Base-by-base conservation (phyloP, 2,113 vertebrate species). In the Tachysurus vachellii region DNA sequence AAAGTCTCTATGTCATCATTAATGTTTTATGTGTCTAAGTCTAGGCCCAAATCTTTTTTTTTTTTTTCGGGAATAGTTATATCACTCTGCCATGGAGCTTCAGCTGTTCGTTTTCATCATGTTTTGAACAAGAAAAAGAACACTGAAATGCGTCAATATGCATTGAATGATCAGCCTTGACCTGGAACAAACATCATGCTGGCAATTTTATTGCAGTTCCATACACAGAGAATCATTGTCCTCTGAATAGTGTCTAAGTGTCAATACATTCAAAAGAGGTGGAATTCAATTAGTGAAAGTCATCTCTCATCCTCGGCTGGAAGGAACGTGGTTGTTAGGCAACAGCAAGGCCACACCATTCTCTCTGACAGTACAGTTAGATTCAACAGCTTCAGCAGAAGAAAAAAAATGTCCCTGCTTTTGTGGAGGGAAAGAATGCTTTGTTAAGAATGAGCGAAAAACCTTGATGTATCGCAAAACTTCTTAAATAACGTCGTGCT, bases 281-380 rank as follows among this genome's bases (percentile, higher is more conserved):
- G 87, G 80, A 87, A 92, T 93, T 94, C 87, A 93, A 89, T 93
- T 90, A 91, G 88, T 42, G 91, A 86, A 92, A 93, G 91, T 91
- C 56, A 47, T 73, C 89, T 87, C 85, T 84, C 64, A 75, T 89
- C 75, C 82, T 86, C 80, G 57, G 83, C 71, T 79, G 76, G 64
- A 76, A 84, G 75, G 68, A 88, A 86, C 88, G 77, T 42, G 89
- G 93, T 95, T 94, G 94, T 95, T 89, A 93, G 89, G 94, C 94
- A 94, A 93, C 94, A 89, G 92, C 94, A 95, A 94, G 94, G 94
- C 91, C 94, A 91, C 6, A 6, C 64, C 84, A 91, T 93, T 94
- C 88, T 93, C 90, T 84, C 77, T 54, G 66, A 19, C 73, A 80
- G 71, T 68, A 68, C 62, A 31, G 68, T 85, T 80, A 89, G 87